phyloP scores from a whole-genome alignment of 2,797 vertebrate genomes.

The Chrysocyon brachyurus region DNA sequence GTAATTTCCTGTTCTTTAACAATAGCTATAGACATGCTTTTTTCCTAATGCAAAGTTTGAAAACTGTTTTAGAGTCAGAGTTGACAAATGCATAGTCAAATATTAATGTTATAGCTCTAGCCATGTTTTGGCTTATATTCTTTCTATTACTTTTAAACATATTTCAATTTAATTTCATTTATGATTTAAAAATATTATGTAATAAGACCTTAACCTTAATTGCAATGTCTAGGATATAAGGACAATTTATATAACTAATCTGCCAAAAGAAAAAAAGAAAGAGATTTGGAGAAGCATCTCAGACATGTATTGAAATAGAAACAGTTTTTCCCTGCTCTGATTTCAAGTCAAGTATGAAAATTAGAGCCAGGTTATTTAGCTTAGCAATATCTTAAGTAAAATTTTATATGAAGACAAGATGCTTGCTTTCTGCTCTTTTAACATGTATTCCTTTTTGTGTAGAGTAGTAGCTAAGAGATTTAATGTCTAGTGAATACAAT shows the following conservation, averaged over 20 bases:
- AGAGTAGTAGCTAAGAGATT: not conserved
- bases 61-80: not conserved
- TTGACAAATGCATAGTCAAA: slow-evolving; percentile 38
- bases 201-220: slow-evolving; percentile 17
- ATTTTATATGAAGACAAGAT: not conserved
- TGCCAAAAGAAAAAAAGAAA: not conserved
- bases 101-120: slow-evolving; percentile 35
- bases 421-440: not conserved
- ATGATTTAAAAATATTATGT: slow-evolving; percentile 45
- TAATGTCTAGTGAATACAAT: slow-evolving; percentile 17
- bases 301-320: not conserved
- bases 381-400: not conserved
- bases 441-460: slow-evolving; percentile 2
- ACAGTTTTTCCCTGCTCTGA: not conserved
- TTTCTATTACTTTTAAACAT: slow-evolving; percentile 33
- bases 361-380: not conserved
- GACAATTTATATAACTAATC: slow-evolving; percentile 30
- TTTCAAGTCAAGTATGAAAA: slow-evolving; percentile 33
- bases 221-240: not conserved
- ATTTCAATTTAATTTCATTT: slow-evolving; percentile 40
- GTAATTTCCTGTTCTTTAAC: not conserved
- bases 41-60: slow-evolving; percentile 20
- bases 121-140: slow-evolving; percentile 19
- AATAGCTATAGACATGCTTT: not conserved
- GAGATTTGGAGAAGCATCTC: not conserved